These are phyloP conservation scores for Gortyna flavago DNA, from an alignment of 2,888 invertebrate genomes.

Conservation along the genomic window DNA sequence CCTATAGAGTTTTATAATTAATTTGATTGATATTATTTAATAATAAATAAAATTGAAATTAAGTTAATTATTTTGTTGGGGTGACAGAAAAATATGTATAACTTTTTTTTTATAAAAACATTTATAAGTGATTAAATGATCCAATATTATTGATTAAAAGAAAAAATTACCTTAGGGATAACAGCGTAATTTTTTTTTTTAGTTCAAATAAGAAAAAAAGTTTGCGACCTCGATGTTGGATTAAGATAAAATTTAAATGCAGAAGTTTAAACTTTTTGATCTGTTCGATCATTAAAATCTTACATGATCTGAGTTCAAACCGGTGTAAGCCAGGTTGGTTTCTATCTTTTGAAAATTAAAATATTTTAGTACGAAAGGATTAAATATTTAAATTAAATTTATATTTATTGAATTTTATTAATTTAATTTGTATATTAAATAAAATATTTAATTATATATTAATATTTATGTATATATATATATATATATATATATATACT, in stretches of 20 bases:
- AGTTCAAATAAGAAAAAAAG: constrained; percentile 93
- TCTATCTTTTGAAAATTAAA: constrained; percentile 92
- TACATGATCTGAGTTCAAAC: constrained; percentile 97
- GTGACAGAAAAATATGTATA: constrained; percentile 91
- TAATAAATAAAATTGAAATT: constrained; percentile 73
- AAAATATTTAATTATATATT: background rate
- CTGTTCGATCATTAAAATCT: constrained; percentile 95
- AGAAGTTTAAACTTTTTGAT: constrained; percentile 92
- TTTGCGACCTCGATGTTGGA: constrained; percentile 97
- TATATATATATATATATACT: constrained; percentile 49
- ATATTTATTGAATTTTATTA: constrained; percentile 77
- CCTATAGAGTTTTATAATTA: constrained; percentile 92
- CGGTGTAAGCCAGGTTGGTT: constrained; percentile 96
- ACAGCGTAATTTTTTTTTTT: constrained; percentile 95
- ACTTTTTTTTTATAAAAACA: constrained; percentile 88
- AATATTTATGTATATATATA: constrained; percentile 21
- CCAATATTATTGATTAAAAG: constrained; percentile 91
- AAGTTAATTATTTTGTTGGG: constrained; percentile 90
- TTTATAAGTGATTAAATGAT: constrained; percentile 87
- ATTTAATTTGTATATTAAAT: constrained; percentile 9
- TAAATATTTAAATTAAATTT: constrained; percentile 90
- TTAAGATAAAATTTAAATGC: constrained; percentile 93
- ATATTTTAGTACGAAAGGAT: constrained; percentile 95
- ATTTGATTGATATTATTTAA: constrained; percentile 81
- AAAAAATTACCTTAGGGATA: constrained; percentile 95